These are phyloP conservation scores for Callorhinus ursinus DNA, from an alignment of 2,113 vertebrate genomes.

Conservation along the genomic window DNA sequence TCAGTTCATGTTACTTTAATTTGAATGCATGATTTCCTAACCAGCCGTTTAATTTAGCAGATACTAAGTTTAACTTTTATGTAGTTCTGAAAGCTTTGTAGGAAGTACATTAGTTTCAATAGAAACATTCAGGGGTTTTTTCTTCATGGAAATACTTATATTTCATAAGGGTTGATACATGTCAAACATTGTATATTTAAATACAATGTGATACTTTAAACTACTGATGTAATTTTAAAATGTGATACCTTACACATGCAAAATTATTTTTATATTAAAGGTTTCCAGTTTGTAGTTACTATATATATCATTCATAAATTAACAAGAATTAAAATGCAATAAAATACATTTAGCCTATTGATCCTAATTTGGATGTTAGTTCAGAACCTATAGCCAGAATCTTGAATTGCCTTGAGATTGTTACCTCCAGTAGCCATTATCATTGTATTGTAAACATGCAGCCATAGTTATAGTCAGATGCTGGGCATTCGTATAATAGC, in stretches of 20 bases:
- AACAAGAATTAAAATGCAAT: conserved; percentile 27
- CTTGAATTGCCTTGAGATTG: conserved; percentile 16
- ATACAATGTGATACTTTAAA: background rate
- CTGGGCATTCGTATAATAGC: background rate
- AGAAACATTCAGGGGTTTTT: conserved; percentile 42
- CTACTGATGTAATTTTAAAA: conserved; percentile 25
- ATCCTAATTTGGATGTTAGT: conserved; percentile 29
- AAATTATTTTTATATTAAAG: conserved; percentile 18
- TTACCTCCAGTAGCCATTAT: background rate
- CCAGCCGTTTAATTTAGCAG: conserved; percentile 80
- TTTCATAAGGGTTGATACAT: conserved; percentile 19
- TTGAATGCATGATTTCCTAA: conserved; percentile 85
- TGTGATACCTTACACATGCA: background rate
- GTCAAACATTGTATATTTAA: background rate
- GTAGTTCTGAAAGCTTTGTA: conserved; percentile 79
- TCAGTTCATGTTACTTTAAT: conserved; percentile 87
- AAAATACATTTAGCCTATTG: conserved; percentile 13
- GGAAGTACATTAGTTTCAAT: conserved; percentile 64
- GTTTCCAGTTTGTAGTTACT: conserved; percentile 18
- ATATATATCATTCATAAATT: conserved; percentile 16
- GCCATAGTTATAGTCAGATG: background rate
- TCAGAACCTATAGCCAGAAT: conserved; percentile 1
- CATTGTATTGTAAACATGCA: background rate
- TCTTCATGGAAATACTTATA: conserved; percentile 47
- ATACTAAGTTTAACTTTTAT: conserved; percentile 80